phyloP scores from a whole-genome alignment of 2,888 invertebrate species.

The Vandiemenella viatica region DNA sequence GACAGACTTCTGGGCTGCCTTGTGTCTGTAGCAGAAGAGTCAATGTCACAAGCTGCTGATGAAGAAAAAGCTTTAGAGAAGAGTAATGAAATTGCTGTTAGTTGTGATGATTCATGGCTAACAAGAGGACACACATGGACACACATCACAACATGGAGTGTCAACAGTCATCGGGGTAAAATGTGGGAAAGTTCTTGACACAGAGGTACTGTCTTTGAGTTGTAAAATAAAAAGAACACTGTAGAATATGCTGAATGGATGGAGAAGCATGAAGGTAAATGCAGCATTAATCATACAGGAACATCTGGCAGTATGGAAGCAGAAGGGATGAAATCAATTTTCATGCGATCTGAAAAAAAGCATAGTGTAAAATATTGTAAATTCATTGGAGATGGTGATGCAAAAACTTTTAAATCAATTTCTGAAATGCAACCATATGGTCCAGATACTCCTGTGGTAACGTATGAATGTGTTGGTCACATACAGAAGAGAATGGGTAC shows the following conservation, averaged over 20 bases:
- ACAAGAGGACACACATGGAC: not conserved
- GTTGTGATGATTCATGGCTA: not conserved
- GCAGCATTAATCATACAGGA: slow-evolving; percentile 3
- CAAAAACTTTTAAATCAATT: slow-evolving; percentile 5
- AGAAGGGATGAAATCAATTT: slow-evolving; percentile 6
- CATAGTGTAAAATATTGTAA: slow-evolving; percentile 8
- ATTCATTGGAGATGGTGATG: slow-evolving; percentile 13
- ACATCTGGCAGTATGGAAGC: slow-evolving; percentile 11
- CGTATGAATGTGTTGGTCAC: slow-evolving; percentile 10
- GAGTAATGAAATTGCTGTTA: not conserved
- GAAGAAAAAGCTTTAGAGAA: not conserved
- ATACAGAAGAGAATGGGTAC: slow-evolving; percentile 7
- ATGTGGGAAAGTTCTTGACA: not conserved
- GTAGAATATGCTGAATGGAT: not conserved
- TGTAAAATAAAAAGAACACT: not conserved
- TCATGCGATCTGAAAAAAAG: slow-evolving; percentile 4
- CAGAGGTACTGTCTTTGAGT: not conserved
- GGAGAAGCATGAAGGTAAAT: not conserved
- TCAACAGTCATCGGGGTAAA: not conserved
- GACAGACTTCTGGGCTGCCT: not conserved
- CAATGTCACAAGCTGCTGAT: not conserved
- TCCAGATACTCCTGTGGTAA: not conserved
- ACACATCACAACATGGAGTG: not conserved
- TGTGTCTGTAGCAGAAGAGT: not conserved
- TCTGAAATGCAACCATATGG: slow-evolving; percentile 1